Evolutionary conservation across 2,888 invertebrate species (phyloP), one percentile per base, ranked within the genome.

Genomic region (Prosapia bicincta): DNA sequence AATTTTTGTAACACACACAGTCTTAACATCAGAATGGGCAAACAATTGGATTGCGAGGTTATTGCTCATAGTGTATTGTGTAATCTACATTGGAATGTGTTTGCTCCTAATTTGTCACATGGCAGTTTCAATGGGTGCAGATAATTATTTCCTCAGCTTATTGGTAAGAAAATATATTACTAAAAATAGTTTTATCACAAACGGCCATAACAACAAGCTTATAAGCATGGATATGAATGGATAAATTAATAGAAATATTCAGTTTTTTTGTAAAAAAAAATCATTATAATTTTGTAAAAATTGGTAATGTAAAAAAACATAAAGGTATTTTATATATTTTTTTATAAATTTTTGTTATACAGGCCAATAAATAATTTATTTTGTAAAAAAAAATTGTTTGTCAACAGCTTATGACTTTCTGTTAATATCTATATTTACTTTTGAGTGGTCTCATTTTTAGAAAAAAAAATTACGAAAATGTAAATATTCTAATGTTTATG

Each of bases 71-170:
- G 81, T 92, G 67, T 88, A 91, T 80, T 89, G 90, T 9, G 81
- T 89, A 71, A 82, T 90, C 30, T 96, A 96, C 85, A 84, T 95
- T 66, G 79, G 88, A 1, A 93, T 95, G 84, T 91, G 93, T 81
- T 80, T 89, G 10, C 95, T 95, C 84, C 87, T 95, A 82, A 89
- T 92, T 78, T 86, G 93, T 82, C 92, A 92, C 82, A 90, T 92
- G 89, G 54, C 54, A 1, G 54, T 54, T 3, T 54, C 20, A 6
- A 54, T 54, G 54, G 54, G 54, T 3, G 54, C 54, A 3, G 54
- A 54, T 20, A 54, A 54, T 54, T 20, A 5, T n/a, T 54, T 54
- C 3, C n/a, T 54, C 20, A 54, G 5, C 20, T 20, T 54, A 20
- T 3, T 54, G 54, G 54, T 54, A 54, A 54, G 54, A 54, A 54